Base-by-base conservation (phyloP, 64 coral and sea anemone species). In the Cladopsammia gracilis region DNA sequence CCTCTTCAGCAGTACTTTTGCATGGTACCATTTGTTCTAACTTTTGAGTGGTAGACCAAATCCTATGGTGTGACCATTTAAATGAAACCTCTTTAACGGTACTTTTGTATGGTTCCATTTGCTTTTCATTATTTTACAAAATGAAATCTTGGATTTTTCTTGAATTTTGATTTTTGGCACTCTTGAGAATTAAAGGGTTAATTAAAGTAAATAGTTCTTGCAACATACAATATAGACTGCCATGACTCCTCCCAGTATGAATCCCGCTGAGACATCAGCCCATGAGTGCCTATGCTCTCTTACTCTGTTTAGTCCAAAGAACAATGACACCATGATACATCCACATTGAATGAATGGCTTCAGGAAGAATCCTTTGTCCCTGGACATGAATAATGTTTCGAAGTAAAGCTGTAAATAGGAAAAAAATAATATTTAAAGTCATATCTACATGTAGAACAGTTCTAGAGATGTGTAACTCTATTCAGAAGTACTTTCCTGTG, bases 211-310 rank as follows among this genome's bases (percentile, higher is more conserved):
- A 25, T 62, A 5, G 44, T 49, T 19, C 1, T 75, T 84, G 18
- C 9, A 13, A 64, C 91, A 53, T 68, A 93, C 91, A 47, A 87
- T 52, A 11, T 56, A 80, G 10, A 82, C 2, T 7, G 90, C 90
- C 7, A 76, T 60, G n/a, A 75, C 20, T 7, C 68, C 57, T 0
- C 90, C 90, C 20, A 92, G 69, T 23, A 86, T 4, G 16, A 84
- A 82, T 34, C 81, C 90, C 25, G 79, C 90, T 18, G 73, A 48
- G 10, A 92, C 58, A 59, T 92, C 90, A 24, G 65, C 46, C 90
- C 90, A 92, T 6, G 84, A 80, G 65, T 92, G 90, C 48, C 62
- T 76, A 11, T 69, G 61, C 20, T 86, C 79, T 64, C 50, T 67
- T 2, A 92, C 66, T 51, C 90, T 60, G 23, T 70, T 75, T 4